Conservation (phyloP, 2,797 vertebrate species). For the Catostomus latipinnis region DNA sequence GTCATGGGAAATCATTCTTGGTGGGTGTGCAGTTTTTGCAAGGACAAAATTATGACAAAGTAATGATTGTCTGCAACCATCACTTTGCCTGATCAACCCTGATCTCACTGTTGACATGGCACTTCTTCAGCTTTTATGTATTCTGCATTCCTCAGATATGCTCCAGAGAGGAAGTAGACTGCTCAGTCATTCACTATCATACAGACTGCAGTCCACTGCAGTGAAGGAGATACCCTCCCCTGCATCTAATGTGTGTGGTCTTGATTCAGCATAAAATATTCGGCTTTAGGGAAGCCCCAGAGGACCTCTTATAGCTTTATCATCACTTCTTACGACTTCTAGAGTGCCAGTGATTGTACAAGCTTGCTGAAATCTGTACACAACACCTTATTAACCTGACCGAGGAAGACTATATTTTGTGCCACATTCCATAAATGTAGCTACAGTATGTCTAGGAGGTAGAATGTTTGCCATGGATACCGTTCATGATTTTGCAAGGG, state of each 20-base stretch:
- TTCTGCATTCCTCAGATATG: constrained; percentile 11
- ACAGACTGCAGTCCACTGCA: constrained; percentile 32
- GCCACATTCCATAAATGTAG: constrained; percentile 18
- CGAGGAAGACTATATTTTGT: constrained; percentile 47
- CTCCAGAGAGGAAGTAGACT: constrained; percentile 10
- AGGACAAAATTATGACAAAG: background rate
- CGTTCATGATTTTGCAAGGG: background rate
- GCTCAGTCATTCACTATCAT: background rate
- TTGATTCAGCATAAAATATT: constrained; percentile 29
- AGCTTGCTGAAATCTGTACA: constrained; percentile 21
- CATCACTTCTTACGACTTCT: constrained; percentile 26
- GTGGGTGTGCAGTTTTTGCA: background rate
- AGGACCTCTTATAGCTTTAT: constrained; percentile 20
- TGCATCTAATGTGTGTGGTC: constrained; percentile 4
- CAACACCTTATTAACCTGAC: constrained; percentile 1
- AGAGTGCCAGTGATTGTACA: constrained; percentile 1
- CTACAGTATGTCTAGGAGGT: constrained; percentile 31
- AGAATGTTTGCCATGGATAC: constrained; percentile 31
- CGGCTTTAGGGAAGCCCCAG: constrained; percentile 13
- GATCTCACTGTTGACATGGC: background rate
- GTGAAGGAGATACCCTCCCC: constrained; percentile 24
- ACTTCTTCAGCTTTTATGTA: constrained; percentile 12
- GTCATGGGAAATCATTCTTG: constrained; percentile 1
- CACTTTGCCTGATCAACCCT: background rate
- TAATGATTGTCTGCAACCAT: background rate